Conservation (phyloP, 2,797 vertebrate species). For the Scleropages formosus region DNA sequence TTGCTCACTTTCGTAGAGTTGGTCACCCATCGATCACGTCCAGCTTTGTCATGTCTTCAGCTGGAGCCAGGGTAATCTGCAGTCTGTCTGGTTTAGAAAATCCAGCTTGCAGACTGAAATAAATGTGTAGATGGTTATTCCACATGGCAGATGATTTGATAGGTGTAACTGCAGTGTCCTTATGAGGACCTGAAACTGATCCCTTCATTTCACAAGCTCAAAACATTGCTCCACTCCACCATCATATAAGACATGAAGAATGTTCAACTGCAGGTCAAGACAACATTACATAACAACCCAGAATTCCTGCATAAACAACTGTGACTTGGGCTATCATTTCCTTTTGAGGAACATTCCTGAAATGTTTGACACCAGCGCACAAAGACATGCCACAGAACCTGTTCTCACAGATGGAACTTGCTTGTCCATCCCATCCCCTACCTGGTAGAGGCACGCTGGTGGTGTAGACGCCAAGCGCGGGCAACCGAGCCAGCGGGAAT, state of each 20-base stretch:
- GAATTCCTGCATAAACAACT: background rate
- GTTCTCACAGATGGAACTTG: background rate
- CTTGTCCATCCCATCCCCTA: background rate
- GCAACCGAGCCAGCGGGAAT: background rate
- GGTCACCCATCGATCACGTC: background rate
- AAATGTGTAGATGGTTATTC: background rate
- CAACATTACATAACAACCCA: background rate
- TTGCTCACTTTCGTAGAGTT: background rate
- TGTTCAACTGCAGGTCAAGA: background rate
- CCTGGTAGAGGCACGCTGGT: background rate
- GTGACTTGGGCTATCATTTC: background rate
- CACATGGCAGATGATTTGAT: too few relatives aligned
- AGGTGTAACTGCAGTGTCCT: background rate
- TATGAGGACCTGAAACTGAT: too few relatives aligned
- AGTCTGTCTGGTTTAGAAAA: background rate
- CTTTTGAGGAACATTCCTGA: constrained; percentile 7
- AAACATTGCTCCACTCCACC: background rate
- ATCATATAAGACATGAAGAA: background rate
- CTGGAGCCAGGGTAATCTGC: background rate
- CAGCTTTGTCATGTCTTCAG: background rate
- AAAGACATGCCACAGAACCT: background rate
- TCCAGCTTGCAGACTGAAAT: background rate
- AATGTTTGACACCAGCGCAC: background rate
- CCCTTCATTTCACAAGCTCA: background rate
- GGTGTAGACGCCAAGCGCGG: background rate